phyloP scores from a whole-genome alignment of 2,113 vertebrate genomes.

The Grammomys surdaster region DNA sequence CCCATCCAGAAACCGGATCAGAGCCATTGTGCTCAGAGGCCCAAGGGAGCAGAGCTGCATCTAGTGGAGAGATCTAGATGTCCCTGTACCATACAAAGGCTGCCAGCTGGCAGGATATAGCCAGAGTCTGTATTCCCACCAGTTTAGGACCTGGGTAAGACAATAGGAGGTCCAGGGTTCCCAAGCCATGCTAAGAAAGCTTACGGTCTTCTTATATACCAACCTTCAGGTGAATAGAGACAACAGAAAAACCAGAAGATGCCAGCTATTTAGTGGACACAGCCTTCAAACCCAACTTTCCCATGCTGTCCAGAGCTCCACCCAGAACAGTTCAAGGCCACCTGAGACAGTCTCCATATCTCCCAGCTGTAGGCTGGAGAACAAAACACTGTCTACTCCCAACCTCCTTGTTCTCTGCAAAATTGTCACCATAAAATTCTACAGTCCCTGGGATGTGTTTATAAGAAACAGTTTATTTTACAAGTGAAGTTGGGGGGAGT shows the following conservation, averaged over 20 bases:
- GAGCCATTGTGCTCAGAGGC: constrained; percentile 56
- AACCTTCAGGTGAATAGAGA: rapidly evolving
- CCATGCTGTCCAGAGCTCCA: rapidly evolving
- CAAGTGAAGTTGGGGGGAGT: neutral
- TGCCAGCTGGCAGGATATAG: constrained; percentile 59
- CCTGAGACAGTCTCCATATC: neutral
- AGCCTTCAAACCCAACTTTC: neutral
- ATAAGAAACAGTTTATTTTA: neutral
- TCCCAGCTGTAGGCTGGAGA: neutral
- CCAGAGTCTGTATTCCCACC: constrained; percentile 29
- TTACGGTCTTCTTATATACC: neutral
- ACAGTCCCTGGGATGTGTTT: neutral
- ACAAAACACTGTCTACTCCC: neutral
- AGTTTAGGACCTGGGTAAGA: neutral
- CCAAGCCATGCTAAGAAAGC: rapidly evolving
- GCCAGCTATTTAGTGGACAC: neutral
- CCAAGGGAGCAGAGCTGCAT: neutral
- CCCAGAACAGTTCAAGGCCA: neutral
- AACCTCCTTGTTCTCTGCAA: neutral
- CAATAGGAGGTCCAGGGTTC: neutral
- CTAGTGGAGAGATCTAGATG: constrained; percentile 23
- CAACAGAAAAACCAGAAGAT: neutral
- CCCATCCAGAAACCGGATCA: constrained; percentile 59
- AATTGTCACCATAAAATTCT: neutral
- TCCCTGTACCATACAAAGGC: neutral